A percentile compares a stretch with the other conserved stretches of the same genome.
Evolutionary conservation across 2,113 vertebrate genomes (phyloP).

Genomic region (pig (Sus scrofa)): DNA sequence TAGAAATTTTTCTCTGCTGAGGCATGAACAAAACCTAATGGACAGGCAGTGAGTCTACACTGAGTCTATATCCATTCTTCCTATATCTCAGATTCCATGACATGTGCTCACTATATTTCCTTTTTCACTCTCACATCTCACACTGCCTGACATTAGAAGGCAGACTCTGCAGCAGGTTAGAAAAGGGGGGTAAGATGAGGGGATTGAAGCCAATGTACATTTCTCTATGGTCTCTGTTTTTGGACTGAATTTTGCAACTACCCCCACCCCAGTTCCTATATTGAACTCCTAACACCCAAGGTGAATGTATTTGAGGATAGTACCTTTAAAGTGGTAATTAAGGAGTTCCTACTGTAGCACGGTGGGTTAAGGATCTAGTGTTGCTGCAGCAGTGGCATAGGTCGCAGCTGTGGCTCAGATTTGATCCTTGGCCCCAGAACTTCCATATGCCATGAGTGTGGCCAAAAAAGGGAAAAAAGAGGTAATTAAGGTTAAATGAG

Average conservation of each 20-base stretch:
- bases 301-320: background rate
- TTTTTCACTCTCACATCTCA: constrained; percentile 43
- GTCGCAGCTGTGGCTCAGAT: too few relatives aligned
- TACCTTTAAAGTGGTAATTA: background rate
- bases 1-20: constrained; percentile 55
- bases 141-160: constrained; percentile 39
- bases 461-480: background rate
- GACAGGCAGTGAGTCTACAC: background rate
- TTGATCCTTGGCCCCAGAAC: too few relatives aligned
- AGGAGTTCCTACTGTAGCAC: too few relatives aligned
- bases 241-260: background rate
- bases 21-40: constrained; percentile 17
- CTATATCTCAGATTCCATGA: background rate
- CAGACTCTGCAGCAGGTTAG: background rate
- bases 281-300: background rate
- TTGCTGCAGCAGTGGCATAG: too few relatives aligned
- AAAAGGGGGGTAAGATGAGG: background rate
- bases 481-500: background rate
- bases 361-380: too few relatives aligned
- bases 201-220: background rate
- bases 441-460: too few relatives aligned
- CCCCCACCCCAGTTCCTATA: background rate
- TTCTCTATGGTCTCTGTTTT: background rate
- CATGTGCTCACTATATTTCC: background rate
- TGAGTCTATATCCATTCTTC: background rate